Evolutionary conservation across 1,140 invertebrate species (phyloP), one percentile per base, ranked within the genome.

Genomic region (Palaemon carinicauda): DNA sequence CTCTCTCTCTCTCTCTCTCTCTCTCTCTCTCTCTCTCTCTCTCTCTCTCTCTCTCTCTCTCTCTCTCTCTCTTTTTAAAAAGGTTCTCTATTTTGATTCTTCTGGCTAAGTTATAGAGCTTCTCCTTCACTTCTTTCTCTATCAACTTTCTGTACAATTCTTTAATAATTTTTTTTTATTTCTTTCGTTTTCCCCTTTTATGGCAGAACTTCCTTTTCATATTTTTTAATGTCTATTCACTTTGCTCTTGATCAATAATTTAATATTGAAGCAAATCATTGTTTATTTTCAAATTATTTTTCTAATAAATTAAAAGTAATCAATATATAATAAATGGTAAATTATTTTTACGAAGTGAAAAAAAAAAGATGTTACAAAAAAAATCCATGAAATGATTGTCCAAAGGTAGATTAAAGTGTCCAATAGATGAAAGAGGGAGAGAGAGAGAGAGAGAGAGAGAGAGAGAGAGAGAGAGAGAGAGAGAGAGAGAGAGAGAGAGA

Each of bases 361-460:
- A 27, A 15, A 24, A 19, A 27, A 41, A 73, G 24, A 73, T 29
- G 29, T n/a, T n/a, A n/a, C n/a, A 73, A 41, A 31, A 27, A 73
- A 41, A 71, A 33, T 15, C 15, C 15, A 33, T 1, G 69, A 21
- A 50, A 29, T 19, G 50, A 50, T 41, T 24, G 33, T 31, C 29
- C 19, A 74, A 21, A 74, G 71, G 50, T 29, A 31, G 71, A 74
- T 29, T n/a, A 50, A 33, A n/a, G n/a, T n/a, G n/a, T n/a, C n/a
- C n/a, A n/a, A 50, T n/a, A 50, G 21, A 21, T 31, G 71, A 74
- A 29, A 33, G 29, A 75, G 73, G 19, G 73, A 75, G 71, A 31
- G 71, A 74, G 24, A 31, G 71, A 74, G 65, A 71, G 9, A 71
- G 65, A 71, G 69, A 73, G 69, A 73, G 69, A 73, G 69, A 41